phyloP scores from a whole-genome alignment of 2,888 invertebrate genomes.

The Atethmia centrago region DNA sequence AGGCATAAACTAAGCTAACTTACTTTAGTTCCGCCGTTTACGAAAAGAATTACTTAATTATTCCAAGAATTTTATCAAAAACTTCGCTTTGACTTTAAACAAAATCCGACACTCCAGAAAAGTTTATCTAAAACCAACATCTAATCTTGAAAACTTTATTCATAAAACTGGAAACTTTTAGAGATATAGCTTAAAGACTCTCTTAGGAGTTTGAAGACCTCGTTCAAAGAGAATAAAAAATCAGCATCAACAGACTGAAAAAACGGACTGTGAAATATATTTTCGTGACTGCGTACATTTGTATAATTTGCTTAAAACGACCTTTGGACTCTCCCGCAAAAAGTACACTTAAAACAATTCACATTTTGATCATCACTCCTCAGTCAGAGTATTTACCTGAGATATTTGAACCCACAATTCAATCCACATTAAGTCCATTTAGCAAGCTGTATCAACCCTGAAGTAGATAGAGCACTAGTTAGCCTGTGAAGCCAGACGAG shows the following conservation, averaged over 20 bases:
- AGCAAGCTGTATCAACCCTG: slow-evolving; percentile 16
- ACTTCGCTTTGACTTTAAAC: slow-evolving; percentile 26
- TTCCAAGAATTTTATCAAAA: slow-evolving; percentile 27
- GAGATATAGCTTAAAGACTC: slow-evolving; percentile 50
- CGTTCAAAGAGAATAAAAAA: slow-evolving; percentile 38
- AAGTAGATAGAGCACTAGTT: slow-evolving; percentile 19
- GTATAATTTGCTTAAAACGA: slow-evolving; percentile 3
- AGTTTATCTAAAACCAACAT: slow-evolving; percentile 53
- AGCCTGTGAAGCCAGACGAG: slow-evolving; percentile 27
- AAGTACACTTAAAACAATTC: not conserved
- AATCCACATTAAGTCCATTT: not conserved
- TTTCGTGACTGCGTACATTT: slow-evolving; percentile 6
- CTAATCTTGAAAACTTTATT: slow-evolving; percentile 57
- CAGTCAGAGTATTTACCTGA: not conserved
- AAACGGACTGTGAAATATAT: slow-evolving; percentile 35
- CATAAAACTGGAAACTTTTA: slow-evolving; percentile 55
- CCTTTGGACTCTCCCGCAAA: not conserved
- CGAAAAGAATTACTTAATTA: slow-evolving; percentile 26
- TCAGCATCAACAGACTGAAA: slow-evolving; percentile 34
- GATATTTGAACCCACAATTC: not conserved
- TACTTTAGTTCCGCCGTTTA: slow-evolving; percentile 2
- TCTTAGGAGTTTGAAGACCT: slow-evolving; percentile 45
- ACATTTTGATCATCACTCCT: not conserved
- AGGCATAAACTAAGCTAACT: not conserved
- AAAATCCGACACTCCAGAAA: slow-evolving; percentile 37